phyloP scores from a whole-genome alignment of 2,888 invertebrate species.

The Dioctria linearis region DNA sequence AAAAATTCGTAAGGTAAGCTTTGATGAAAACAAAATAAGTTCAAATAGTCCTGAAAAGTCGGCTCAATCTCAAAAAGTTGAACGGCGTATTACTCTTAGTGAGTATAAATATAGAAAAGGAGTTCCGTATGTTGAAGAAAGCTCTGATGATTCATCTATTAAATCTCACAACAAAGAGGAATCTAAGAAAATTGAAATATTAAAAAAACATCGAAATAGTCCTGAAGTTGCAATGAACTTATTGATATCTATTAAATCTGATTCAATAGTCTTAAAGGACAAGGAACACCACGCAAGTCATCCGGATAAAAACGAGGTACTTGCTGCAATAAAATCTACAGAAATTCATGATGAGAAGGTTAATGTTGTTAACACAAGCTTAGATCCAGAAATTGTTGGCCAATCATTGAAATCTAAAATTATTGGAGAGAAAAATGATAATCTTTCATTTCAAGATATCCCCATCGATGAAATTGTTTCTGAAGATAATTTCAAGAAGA shows the following conservation, averaged over 20 bases:
- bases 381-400: too few species aligned
- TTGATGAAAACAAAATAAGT: background rate
- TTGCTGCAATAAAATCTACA: too few species aligned
- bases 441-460: constrained; percentile 12
- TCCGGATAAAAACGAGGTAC: too few species aligned
- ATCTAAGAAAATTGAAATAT: background rate
- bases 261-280: too few species aligned
- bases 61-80: background rate
- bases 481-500: constrained; percentile 7
- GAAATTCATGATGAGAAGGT: too few species aligned
- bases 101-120: background rate
- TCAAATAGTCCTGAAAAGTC: background rate
- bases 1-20: background rate
- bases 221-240: background rate
- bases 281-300: too few species aligned
- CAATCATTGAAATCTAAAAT: background rate
- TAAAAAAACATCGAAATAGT: background rate
- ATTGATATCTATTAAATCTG: too few species aligned
- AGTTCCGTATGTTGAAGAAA: background rate
- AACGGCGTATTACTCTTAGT: background rate
- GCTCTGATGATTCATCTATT: background rate
- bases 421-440: background rate
- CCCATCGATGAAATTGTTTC: constrained; percentile 11
- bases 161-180: constrained; percentile 8
- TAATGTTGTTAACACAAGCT: too few species aligned